phyloP scores from a whole-genome alignment of 2,888 invertebrate species.

The Sepioteuthis lessoniana region DNA sequence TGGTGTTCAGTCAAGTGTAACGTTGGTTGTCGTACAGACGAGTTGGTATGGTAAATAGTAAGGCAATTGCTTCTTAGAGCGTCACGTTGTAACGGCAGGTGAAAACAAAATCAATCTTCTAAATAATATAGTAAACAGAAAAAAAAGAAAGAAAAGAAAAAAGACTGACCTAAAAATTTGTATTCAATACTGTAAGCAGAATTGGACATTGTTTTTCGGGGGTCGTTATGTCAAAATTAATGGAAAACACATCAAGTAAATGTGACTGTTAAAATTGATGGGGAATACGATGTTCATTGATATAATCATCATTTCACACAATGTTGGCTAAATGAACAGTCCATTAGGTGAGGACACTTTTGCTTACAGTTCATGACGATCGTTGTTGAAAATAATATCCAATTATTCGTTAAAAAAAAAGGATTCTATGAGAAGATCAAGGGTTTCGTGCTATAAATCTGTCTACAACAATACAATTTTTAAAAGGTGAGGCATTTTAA shows the following conservation, averaged over 20 bases:
- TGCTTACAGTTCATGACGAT: not conserved
- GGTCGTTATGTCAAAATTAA: not conserved
- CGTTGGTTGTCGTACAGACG: not conserved
- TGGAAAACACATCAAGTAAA: not conserved
- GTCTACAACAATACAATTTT: not conserved
- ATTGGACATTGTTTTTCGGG: not conserved
- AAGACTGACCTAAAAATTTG: not conserved
- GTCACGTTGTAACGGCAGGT: constrained; percentile 15
- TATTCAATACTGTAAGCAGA: not conserved
- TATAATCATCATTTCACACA: not conserved
- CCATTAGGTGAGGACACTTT: not conserved
- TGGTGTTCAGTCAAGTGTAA: constrained; percentile 5
- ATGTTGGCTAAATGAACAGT: not conserved
- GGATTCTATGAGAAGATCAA: not conserved
- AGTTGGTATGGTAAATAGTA: not conserved
- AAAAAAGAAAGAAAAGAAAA: not conserved
- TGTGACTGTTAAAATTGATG: not conserved
- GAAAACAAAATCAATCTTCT: not conserved
- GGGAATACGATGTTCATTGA: not conserved
- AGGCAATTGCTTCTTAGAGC: not conserved
- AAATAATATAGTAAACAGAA: not conserved
- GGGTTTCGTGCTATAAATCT: not conserved
- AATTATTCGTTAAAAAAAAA: not conserved
- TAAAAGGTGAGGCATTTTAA: not conserved
- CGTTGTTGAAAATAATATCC: not conserved